phyloP scores from a whole-genome alignment of 2,113 vertebrate species.

The Odontesthes bonariensis region DNA sequence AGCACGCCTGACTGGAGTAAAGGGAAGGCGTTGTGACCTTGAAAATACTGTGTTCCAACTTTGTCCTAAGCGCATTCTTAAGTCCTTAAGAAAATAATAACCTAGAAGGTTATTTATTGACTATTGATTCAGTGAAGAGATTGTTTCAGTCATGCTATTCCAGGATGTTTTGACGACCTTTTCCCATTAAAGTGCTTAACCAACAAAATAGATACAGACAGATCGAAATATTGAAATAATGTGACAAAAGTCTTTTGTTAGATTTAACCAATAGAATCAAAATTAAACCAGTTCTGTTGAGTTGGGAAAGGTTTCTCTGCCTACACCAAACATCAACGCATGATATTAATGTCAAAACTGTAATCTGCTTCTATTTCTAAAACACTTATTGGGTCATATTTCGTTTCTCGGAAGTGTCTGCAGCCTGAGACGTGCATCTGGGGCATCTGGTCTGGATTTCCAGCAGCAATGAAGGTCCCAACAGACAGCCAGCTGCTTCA shows the following conservation, averaged over 20 bases:
- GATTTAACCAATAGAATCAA: neutral
- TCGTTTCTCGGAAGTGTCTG: slow-evolving; percentile 64
- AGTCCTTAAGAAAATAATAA: neutral
- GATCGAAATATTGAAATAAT: neutral
- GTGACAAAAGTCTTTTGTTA: neutral
- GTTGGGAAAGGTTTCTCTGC: no score
- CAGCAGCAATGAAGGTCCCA: slow-evolving; percentile 58
- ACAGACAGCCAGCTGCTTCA: slow-evolving; percentile 75
- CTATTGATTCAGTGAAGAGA: neutral
- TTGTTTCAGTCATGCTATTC: neutral
- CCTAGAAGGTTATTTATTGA: neutral
- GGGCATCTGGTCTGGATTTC: slow-evolving; percentile 63
- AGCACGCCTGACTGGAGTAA: slow-evolving; percentile 27
- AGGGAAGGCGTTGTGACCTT: slow-evolving; percentile 37
- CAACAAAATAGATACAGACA: no score
- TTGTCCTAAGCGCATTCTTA: slow-evolving; percentile 2
- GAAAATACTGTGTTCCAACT: slow-evolving; percentile 11
- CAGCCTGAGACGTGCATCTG: slow-evolving; percentile 52
- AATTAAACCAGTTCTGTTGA: neutral
- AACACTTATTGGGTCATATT: neutral
- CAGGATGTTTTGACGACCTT: neutral
- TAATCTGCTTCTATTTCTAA: neutral
- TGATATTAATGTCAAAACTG: slow-evolving; percentile 11
- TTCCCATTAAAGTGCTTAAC: neutral
- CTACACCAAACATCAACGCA: no score